Conservation (phyloP, 1,140 invertebrate genomes). For the Phortica variegata region DNA sequence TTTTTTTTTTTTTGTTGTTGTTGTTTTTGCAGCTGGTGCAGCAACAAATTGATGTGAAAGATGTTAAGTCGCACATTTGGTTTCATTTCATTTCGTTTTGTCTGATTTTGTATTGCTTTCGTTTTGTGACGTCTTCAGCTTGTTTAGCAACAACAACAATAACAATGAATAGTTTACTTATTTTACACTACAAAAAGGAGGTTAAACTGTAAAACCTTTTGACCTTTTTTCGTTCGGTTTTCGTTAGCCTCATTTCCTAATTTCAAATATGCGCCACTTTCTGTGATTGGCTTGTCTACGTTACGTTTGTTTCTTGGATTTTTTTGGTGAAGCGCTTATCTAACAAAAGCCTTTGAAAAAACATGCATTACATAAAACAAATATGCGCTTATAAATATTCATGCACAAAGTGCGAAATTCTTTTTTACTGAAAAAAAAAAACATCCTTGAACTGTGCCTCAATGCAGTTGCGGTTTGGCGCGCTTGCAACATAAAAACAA, state of each 20-base stretch:
- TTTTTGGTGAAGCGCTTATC: too few species aligned
- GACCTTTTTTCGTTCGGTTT: conserved; percentile 27
- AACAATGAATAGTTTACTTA: conserved; percentile 29
- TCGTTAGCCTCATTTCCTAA: conserved; percentile 37
- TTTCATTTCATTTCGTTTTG: conserved; percentile 51
- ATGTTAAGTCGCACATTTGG: conserved; percentile 54
- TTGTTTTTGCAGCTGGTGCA: background rate
- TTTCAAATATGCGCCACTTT: conserved; percentile 37
- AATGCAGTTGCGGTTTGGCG: too few species aligned
- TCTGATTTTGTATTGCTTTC: conserved; percentile 46
- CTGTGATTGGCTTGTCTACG: conserved; percentile 24
- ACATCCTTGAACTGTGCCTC: conserved; percentile 43
- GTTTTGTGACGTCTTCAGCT: conserved; percentile 12
- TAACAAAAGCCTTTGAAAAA: too few species aligned
- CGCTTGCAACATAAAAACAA: too few species aligned
- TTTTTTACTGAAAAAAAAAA: too few species aligned
- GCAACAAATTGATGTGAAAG: conserved; percentile 34
- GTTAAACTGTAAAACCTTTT: conserved; percentile 45
- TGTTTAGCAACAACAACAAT: background rate
- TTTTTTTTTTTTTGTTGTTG: conserved; percentile 10
- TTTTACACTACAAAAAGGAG: conserved; percentile 37
- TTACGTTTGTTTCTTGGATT: too few species aligned
- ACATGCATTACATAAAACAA: too few species aligned
- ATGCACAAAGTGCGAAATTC: too few species aligned
- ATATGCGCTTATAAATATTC: too few species aligned